Conservation (phyloP, 2,113 vertebrate genomes). For the Oriolus oriolus region DNA sequence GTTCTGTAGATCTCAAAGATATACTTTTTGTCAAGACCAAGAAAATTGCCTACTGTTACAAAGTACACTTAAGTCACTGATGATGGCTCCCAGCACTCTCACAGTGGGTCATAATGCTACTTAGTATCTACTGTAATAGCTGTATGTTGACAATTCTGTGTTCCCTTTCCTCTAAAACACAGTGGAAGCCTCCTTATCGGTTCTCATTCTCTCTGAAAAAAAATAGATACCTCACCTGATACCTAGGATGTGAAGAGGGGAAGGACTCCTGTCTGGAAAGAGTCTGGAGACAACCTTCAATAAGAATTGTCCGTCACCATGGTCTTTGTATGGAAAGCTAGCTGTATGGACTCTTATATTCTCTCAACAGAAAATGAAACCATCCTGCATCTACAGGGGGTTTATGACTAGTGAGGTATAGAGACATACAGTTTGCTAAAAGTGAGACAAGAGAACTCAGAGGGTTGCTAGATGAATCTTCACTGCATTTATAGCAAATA, state of each 20-base stretch:
- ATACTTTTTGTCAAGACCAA: neutral
- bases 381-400: neutral
- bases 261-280: neutral
- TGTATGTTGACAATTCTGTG: neutral
- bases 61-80: neutral
- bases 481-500: neutral
- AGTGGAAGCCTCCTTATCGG: neutral
- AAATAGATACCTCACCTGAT: neutral
- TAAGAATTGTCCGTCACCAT: neutral
- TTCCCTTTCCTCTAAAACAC: neutral
- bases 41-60: neutral
- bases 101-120: neutral
- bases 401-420: neutral
- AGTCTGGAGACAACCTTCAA: neutral
- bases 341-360: neutral
- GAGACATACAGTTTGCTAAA: neutral
- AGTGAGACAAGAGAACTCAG: neutral
- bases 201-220: neutral
- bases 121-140: neutral
- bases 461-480: neutral
- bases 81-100: neutral
- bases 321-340: neutral
- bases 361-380: neutral
- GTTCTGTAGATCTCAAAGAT: neutral
- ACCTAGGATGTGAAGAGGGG: neutral